Base-by-base conservation (phyloP, 2,888 invertebrate species). In the Lepas anatifera region DNA sequence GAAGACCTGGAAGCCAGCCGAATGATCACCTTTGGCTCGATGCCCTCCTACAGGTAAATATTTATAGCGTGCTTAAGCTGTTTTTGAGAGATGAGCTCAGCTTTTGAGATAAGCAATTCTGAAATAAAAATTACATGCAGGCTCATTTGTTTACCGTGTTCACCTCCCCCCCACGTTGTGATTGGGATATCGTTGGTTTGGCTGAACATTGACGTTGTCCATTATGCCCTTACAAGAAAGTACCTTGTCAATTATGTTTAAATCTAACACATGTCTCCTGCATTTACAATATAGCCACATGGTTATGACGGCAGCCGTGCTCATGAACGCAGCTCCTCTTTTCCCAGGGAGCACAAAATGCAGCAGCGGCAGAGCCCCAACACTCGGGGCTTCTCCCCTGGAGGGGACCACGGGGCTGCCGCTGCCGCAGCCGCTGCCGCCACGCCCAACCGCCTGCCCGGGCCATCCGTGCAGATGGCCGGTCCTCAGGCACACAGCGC, bases 1-100 rank as follows among this genome's bases (percentile, higher is more conserved):
- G 73, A 73, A 58, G 74, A 73, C 58, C 43, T 73, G 35, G 74
- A 72, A 76, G 89, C 89, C 77, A 86, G 85, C 81, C 90, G 92
- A 84, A 87, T 92, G 81, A 87, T 91, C 77, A 84, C 86, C 72
- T 92, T 90, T 83, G 89, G 88, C 80, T 87, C 86, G 80, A 84
- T 86, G 81, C 84, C 80, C 70, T 77, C 78, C 67, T 80, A 79
- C 75, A 78, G 78, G 78, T 79, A 76, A 74, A 75, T 52, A 43
- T 66, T n/a, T n/a, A n/a, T n/a, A n/a, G n/a, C n/a, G n/a, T n/a
- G n/a, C n/a, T n/a, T n/a, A n/a, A n/a, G n/a, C n/a, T n/a, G n/a
- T n/a, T n/a, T n/a, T n/a, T n/a, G n/a, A n/a, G n/a, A n/a, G n/a
- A n/a, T n/a, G n/a, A n/a, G n/a, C n/a, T n/a, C n/a, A n/a, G n/a